Conservation (phyloP, 2,797 vertebrate genomes). For the Semaprochilodus insignis region DNA sequence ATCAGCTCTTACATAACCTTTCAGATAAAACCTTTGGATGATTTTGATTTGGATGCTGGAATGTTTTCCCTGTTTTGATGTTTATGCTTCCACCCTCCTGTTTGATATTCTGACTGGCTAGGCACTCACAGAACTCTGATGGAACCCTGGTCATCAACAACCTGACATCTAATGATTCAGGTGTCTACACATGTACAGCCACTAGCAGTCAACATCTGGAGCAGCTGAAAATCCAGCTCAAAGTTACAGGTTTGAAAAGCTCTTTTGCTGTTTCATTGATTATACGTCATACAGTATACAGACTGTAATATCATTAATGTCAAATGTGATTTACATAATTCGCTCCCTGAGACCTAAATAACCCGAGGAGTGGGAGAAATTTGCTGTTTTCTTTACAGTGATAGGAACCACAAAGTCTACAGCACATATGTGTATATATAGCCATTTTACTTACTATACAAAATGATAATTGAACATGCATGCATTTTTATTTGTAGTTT, state of each 20-base stretch:
- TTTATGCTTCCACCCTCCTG: background rate
- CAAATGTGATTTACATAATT: too few species aligned
- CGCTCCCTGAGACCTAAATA: too few species aligned
- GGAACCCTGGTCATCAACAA: constrained; percentile 84
- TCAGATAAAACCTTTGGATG: background rate
- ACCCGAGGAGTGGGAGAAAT: too few species aligned
- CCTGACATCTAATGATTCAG: constrained; percentile 80
- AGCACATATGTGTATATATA: too few species aligned
- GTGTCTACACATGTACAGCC: constrained; percentile 85
- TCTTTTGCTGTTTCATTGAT: background rate
- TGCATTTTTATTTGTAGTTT: too few species aligned
- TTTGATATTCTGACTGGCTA: constrained; percentile 59
- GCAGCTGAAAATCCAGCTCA: constrained; percentile 84
- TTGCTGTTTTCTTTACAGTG: too few species aligned
- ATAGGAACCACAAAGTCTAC: too few species aligned
- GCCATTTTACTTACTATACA: too few species aligned
- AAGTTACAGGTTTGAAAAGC: constrained; percentile 20
- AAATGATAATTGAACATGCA: too few species aligned
- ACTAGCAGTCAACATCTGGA: constrained; percentile 81
- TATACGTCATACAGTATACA: background rate
- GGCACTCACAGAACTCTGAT: constrained; percentile 81
- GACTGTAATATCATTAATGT: background rate
- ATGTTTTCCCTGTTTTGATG: background rate
- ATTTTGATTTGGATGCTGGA: too few species aligned
- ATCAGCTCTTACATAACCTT: too few species aligned